Conservation (phyloP, 2,797 vertebrate genomes). For the Odontamblyopus rebecca region DNA sequence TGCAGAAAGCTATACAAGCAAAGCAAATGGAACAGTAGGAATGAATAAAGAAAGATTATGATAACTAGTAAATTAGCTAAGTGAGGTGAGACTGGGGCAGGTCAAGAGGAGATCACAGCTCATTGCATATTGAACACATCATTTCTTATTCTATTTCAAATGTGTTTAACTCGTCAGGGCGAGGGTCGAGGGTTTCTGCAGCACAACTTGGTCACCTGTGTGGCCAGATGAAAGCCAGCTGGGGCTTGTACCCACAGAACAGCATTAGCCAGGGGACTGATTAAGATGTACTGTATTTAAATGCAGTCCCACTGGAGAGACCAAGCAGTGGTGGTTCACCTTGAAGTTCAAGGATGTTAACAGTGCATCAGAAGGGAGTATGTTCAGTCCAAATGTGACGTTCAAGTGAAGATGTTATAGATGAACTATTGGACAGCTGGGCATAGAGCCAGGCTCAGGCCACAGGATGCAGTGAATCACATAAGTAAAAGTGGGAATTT, state of each 20-base stretch:
- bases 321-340: constrained; percentile 60
- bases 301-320: constrained; percentile 55
- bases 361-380: constrained; percentile 48
- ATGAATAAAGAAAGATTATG: neutral
- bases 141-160: constrained; percentile 34
- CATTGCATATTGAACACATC: constrained; percentile 37
- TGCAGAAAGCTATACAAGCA: neutral
- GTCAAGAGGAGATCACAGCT: constrained; percentile 24
- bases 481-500: constrained; percentile 63
- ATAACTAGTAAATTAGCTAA: constrained; percentile 2
- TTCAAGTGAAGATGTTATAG: constrained; percentile 53
- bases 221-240: constrained; percentile 42
- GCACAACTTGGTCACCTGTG: constrained; percentile 45
- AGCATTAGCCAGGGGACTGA: constrained; percentile 54
- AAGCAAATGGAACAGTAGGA: neutral
- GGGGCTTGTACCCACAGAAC: constrained; percentile 37
- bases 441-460: constrained; percentile 43
- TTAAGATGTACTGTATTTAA: constrained; percentile 65
- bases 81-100: constrained; percentile 4
- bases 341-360: constrained; percentile 53
- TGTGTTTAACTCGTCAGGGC: constrained; percentile 38
- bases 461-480: constrained; percentile 49
- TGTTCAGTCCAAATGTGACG: constrained; percentile 50
- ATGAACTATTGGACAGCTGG: constrained; percentile 60
- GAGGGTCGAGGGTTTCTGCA: constrained; percentile 35